Evolutionary conservation across 2,113 vertebrate genomes (phyloP).

Genomic region (Menura novaehollandiae): DNA sequence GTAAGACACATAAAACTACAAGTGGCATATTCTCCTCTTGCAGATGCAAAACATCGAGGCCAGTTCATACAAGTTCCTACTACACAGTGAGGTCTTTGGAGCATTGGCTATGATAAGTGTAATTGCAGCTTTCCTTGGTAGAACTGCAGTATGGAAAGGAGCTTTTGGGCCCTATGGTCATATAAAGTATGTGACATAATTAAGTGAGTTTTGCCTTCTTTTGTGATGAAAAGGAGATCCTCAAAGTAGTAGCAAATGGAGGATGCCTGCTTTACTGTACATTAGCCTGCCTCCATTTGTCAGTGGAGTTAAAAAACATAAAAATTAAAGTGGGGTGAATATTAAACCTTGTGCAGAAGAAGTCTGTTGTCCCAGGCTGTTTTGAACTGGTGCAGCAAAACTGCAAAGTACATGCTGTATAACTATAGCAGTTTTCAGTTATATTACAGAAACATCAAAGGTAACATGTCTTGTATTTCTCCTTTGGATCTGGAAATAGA

Average conservation of each 20-base stretch:
- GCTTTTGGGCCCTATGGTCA: neutral
- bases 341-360: neutral
- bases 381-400: neutral
- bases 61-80: neutral
- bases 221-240: neutral
- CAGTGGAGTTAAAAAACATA: neutral
- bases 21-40: neutral
- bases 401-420: neutral
- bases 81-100: neutral
- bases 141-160: neutral
- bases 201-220: neutral
- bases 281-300: neutral
- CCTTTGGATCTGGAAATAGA: slow-evolving; percentile 30
- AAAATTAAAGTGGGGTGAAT: neutral
- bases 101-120: neutral
- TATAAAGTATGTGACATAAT: neutral
- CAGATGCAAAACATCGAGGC: neutral
- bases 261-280: neutral
- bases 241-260: neutral
- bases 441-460: slow-evolving; percentile 39
- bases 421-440: neutral
- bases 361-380: neutral
- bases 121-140: neutral
- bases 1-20: neutral
- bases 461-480: neutral